Evolutionary conservation across 2,113 vertebrate species (phyloP).

Genomic region (Carassius carassius): DNA sequence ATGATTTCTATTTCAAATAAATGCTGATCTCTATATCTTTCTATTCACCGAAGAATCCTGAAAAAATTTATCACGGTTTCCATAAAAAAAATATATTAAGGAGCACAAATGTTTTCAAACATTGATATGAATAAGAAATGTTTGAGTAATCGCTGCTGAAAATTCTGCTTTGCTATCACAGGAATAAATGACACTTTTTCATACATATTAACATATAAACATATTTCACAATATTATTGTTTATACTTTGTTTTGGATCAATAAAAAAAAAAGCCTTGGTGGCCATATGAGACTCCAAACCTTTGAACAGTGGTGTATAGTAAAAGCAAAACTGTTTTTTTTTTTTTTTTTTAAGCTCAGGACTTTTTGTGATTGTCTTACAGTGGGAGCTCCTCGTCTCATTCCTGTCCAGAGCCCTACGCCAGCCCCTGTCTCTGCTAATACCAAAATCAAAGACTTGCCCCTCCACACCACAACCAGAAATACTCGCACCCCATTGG

Average conservation of each 20-base stretch:
- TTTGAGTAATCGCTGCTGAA: not conserved
- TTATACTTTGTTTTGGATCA: not conserved
- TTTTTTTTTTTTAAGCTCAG: not conserved
- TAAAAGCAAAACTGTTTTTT: not conserved
- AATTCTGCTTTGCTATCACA: not conserved
- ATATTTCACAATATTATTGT: not conserved
- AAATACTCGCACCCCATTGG: conserved; percentile 51
- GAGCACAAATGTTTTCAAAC: not conserved
- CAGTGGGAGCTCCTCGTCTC: conserved; percentile 46
- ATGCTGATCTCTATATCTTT: not conserved
- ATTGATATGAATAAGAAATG: not conserved
- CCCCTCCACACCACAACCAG: conserved; percentile 37
- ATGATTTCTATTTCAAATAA: not conserved
- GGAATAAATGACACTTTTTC: not conserved
- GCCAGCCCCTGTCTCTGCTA: conserved; percentile 37
- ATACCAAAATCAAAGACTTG: conserved; percentile 36
- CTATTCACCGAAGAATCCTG: not conserved
- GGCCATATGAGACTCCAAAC: not conserved
- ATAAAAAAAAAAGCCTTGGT: not conserved
- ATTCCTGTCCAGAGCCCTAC: conserved; percentile 55
- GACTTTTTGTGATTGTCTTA: not conserved
- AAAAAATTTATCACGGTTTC: not conserved
- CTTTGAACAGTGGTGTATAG: not conserved
- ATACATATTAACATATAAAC: not conserved
- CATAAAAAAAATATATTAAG: not conserved